Evolutionary conservation across 1,140 invertebrate genomes (phyloP).

Genomic region (Sinella curviseta): DNA sequence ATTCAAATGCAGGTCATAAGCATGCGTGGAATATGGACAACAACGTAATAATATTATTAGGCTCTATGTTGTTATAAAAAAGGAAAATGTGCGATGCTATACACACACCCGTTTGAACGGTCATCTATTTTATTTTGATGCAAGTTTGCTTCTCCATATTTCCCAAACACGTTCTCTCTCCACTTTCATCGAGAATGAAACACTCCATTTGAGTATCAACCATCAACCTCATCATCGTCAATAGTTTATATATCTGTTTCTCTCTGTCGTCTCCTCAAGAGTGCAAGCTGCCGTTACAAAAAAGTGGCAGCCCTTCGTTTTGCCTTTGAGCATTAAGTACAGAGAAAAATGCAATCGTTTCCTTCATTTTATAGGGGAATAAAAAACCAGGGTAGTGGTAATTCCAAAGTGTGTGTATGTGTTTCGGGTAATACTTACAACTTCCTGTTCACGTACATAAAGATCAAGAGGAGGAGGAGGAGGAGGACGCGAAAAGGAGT

Average conservation of each 20-base stretch:
- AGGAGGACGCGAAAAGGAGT: neutral
- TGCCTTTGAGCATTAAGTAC: too few relatives aligned
- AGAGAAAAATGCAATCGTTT: neutral
- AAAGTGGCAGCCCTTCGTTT: too few relatives aligned
- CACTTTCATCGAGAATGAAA: neutral
- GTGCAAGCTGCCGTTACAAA: too few relatives aligned
- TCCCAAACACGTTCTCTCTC: too few relatives aligned
- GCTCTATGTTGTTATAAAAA: too few relatives aligned
- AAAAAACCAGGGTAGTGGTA: neutral
- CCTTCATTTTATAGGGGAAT: neutral
- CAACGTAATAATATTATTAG: too few relatives aligned
- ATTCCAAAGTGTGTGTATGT: too few relatives aligned
- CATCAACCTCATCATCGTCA: neutral
- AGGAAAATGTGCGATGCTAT: too few relatives aligned
- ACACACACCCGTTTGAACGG: too few relatives aligned
- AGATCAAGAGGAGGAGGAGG: neutral
- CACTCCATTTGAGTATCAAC: neutral
- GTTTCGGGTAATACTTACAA: neutral
- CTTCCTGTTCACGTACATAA: neutral
- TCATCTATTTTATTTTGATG: neutral
- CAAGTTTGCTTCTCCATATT: too few relatives aligned
- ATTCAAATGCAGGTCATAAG: too few relatives aligned
- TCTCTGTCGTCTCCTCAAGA: neutral
- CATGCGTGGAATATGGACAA: too few relatives aligned
- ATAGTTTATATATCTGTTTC: neutral